These are phyloP conservation scores for Gonatopus flavifemur DNA, from an alignment of 1,140 invertebrate species.

Conservation along the genomic window DNA sequence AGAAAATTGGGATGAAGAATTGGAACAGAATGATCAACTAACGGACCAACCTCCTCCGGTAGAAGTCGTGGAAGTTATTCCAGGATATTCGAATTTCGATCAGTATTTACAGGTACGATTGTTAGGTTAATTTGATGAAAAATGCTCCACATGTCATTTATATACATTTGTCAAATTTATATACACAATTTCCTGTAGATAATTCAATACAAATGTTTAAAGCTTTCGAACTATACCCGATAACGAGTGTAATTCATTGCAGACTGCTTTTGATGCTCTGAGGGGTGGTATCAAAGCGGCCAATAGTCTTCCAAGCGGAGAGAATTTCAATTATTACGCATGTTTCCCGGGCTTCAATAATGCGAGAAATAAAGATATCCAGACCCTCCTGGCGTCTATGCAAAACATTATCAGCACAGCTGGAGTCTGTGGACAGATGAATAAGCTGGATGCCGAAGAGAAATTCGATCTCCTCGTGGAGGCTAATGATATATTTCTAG, in stretches of 20 bases:
- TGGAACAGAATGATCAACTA: no score
- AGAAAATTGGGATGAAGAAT: conserved; percentile 1
- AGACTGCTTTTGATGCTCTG: conserved; percentile 62
- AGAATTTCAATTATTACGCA: conserved; percentile 70
- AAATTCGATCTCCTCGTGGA: conserved; percentile 75
- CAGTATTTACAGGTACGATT: conserved; percentile 28
- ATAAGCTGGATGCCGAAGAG: conserved; percentile 65
- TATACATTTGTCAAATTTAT: no score
- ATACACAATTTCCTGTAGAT: no score
- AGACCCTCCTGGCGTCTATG: conserved; percentile 59
- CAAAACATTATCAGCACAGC: conserved; percentile 63
- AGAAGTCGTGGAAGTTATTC: conserved; percentile 10
- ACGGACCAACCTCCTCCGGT: no score
- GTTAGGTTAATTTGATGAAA: no score
- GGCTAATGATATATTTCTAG: conserved; percentile 79
- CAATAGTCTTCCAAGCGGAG: conserved; percentile 69
- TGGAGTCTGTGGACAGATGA: conserved; percentile 65
- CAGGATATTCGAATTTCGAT: conserved; percentile 26
- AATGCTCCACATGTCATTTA: no score
- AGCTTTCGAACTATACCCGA: neutral
- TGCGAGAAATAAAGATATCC: conserved; percentile 62
- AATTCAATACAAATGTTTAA: no score
- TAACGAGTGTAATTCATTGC: conserved; percentile 30
- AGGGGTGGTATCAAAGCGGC: conserved; percentile 67
- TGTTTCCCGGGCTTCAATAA: conserved; percentile 71